Evolutionary conservation across 1,140 invertebrate species (phyloP).

Genomic region (Ceratoteleas bidentatus): DNA sequence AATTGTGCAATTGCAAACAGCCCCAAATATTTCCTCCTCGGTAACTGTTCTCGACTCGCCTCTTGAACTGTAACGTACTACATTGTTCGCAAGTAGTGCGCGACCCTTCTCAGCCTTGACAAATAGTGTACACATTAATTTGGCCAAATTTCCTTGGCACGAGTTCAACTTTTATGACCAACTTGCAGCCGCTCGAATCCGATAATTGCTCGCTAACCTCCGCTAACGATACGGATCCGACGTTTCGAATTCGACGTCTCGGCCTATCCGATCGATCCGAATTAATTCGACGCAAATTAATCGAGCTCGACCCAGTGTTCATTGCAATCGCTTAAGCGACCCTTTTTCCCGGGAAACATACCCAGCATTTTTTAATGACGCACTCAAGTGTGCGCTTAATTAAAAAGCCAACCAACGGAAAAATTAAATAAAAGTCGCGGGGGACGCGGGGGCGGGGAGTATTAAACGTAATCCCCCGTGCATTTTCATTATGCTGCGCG

Average conservation of each 20-base stretch:
- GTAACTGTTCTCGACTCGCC: background rate
- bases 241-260: no score
- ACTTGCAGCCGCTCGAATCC: conserved; percentile 39
- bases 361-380: no score
- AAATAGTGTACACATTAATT: conserved; percentile 59
- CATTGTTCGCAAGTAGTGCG: conserved; percentile 36
- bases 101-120: conserved; percentile 46
- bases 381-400: no score
- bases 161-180: conserved; percentile 46
- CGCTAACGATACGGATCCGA: background rate
- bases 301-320: no score
- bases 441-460: no score
- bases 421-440: no score
- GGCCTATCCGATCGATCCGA: background rate
- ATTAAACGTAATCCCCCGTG: no score
- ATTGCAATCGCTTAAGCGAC: no score
- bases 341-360: no score
- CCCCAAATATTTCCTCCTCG: background rate
- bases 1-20: conserved; percentile 1
- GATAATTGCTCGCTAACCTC: conserved; percentile 50
- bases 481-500: no score
- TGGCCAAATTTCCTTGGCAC: conserved; percentile 56
- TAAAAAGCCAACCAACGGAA: no score
- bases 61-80: conserved; percentile 32
- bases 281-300: background rate